Evolutionary conservation across 1,140 invertebrate genomes (phyloP), one percentile per base, ranked within the genome.

Genomic region (Drosophila parabipectinata): DNA sequence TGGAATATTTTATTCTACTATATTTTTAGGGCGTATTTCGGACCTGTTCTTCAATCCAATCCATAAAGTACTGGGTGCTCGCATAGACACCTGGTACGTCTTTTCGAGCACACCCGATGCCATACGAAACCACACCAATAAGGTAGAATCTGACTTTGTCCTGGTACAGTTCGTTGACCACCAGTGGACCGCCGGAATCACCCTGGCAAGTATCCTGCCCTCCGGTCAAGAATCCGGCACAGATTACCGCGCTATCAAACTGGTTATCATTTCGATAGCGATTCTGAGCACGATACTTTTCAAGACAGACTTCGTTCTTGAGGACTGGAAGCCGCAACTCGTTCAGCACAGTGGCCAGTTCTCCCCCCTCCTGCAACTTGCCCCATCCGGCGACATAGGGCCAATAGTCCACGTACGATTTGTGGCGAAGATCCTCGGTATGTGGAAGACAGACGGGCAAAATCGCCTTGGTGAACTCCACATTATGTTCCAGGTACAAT

Each of bases 181-280:
- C 96, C 4, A 97, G 82, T 1, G 97, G 96, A 18, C 97, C 97
- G 7, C 96, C 96, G 28, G 96, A 97, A 91, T 97, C 97, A 18
- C 96, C 95, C 91, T 96, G 95, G 83, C 97, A 98, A 10, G 96
- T 95, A 91, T 98, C 97, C 85, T 95, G 95, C 21, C 95, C 95
- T 1, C 96, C 96, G 3, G 85, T 67, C 24, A 93, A 83, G 61
- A 93, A 94, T 15, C 96, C 97, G 3, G 96, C 97, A 83, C 97
- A 98, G 1, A 98, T 37, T 8, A 96, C 94, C 0, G 93, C 93
- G 0, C 93, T 74, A 51, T 90, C 89, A 28, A 91, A 91, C 14
- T 93, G 87, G 32, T 93, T 83, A 52, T 95, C 94, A 94, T 97
- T 95, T 1, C 94, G 84, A 15, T 94, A 92, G 15, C 81, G 92